Evolutionary conservation across 2,888 invertebrate genomes (phyloP), one percentile per base, ranked within the genome.

Genomic region (Nomada fucata): DNA sequence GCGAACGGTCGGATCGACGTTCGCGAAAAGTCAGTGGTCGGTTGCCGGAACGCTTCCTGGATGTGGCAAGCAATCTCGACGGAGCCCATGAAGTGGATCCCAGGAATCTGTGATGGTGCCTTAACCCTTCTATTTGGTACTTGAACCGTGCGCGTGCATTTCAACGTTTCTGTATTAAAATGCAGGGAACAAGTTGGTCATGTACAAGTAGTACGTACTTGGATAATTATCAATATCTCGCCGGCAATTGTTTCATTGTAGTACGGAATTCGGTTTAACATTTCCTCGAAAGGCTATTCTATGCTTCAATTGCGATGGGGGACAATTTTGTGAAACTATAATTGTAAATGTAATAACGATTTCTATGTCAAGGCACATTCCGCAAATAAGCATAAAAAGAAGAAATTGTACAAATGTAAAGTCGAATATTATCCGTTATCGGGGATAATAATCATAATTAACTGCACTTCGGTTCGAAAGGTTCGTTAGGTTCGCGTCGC

Each of bases 1-100:
- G 80, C 88, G 85, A 74, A 87, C 84, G 83, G 80, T 47, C 82
- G 89, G 85, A 89, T 88, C 84, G 86, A 86, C 80, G 88, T 86
- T 86, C 87, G 89, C 83, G 86, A 90, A 88, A 89, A 90, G 80
- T 80, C 86, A 84, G 83, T 81, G 84, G 83, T 79, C 78, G 80
- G 71, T 75, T 82, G 76, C 83, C 82, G 83, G 83, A 88, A 88
- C 83, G 84, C 83, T 90, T 89, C 90, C 89, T 89, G 84, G 73
- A 86, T 88, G 80, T 81, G 67, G 74, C 68, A 79, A 83, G 70
- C 59, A 78, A 81, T 79, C 76, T 76, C 55, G 20, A 63, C 52
- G 23, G 61, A 67, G 65, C 78, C 59, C 60, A 55, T 50, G 52
- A 70, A 61, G 65, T 64, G 50, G 70, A 83, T 61, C 63, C 60